Percentiles rank a stretch among this genome's conserved stretches.
Conservation (phyloP, 2,888 invertebrate species). For the Calephelis perditalis region DNA sequence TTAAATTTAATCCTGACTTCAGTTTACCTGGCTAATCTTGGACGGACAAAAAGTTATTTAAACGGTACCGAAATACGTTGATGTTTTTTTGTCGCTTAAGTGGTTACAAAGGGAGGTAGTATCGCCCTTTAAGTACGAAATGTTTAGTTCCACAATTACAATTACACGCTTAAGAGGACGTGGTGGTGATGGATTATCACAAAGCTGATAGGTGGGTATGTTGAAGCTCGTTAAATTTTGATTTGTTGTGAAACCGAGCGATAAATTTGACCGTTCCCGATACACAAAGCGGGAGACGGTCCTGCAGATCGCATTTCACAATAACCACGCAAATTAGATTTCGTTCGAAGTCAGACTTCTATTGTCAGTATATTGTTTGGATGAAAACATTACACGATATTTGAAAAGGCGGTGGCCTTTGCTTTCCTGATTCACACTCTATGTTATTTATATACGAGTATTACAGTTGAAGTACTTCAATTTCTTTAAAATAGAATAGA, state of each 20-base stretch:
- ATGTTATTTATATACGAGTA: neutral
- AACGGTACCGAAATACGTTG: slow-evolving; percentile 36
- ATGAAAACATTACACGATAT: slow-evolving; percentile 64
- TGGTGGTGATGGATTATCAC: slow-evolving; percentile 46
- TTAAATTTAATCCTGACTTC: slow-evolving; percentile 54
- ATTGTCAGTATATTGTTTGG: slow-evolving; percentile 67
- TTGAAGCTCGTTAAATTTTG: slow-evolving; percentile 71
- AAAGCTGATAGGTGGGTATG: slow-evolving; percentile 53
- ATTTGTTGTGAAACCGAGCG: slow-evolving; percentile 76
- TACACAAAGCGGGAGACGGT: slow-evolving; percentile 48
- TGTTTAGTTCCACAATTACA: slow-evolving; percentile 36
- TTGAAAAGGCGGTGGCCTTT: slow-evolving; percentile 59
- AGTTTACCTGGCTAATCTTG: slow-evolving; percentile 64
- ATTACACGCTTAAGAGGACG: slow-evolving; percentile 63
- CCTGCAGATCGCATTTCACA: slow-evolving; percentile 68
- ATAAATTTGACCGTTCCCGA: slow-evolving; percentile 58
- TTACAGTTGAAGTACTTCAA: too few species aligned
- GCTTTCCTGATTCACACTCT: neutral
- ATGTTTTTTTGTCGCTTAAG: slow-evolving; percentile 10
- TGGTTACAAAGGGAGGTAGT: slow-evolving; percentile 13
- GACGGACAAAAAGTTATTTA: slow-evolving; percentile 53
- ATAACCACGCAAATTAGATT: slow-evolving; percentile 77
- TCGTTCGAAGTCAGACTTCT: slow-evolving; percentile 74
- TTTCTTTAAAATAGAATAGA: too few species aligned
- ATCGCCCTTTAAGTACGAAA: slow-evolving; percentile 8